Base-by-base conservation (phyloP, 2,113 vertebrate species). In the Oriolus oriolus region DNA sequence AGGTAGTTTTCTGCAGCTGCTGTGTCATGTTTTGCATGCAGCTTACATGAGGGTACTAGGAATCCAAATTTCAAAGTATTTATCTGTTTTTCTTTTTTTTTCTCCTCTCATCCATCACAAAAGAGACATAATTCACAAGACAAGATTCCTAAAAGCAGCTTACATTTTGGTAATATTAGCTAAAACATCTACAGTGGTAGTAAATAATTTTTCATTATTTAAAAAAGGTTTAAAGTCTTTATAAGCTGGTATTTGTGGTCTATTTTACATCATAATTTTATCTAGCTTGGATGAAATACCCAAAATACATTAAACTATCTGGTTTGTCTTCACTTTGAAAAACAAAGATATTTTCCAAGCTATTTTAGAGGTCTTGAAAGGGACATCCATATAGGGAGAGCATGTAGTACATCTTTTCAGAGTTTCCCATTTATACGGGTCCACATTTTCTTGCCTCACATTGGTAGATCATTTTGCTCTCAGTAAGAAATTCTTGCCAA, bases 131-230 rank as follows among this genome's bases (percentile, higher is more conserved):
- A 94, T 78, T 96, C 77, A 93, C 24, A 86, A 53, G 35, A 78
- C 7, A 64, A 95, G n/a, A 37, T 66, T 95, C 68, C 86, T 97
- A 75, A 96, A 95, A 95, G 33, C 50, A 87, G 42, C 30, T 96
- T 93, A 52, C 22, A 50, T 84, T 96, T 95, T 94, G 75, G 27
- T 93, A 87, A 85, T 75, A 95, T 92, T 94, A 94, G 31, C 39
- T 86, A 92, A 15, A 90, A 37, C n/a, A 52, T 64, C 52, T 75
- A 60, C 18, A 92, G 49, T 61, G 66, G 44, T 49, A 68, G 18
- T 57, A 54, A 73, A 23, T 52, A 71, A 91, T 97, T 91, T 91
- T 77, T 78, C 35, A 68, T 75, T 8, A 84, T 83, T 45, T 45
- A 83, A 71, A 54, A 60, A 60, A 68, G 4, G 4, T 44, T 87